Evolutionary conservation across 2,113 vertebrate species (phyloP).

Genomic region (Lota lota): DNA sequence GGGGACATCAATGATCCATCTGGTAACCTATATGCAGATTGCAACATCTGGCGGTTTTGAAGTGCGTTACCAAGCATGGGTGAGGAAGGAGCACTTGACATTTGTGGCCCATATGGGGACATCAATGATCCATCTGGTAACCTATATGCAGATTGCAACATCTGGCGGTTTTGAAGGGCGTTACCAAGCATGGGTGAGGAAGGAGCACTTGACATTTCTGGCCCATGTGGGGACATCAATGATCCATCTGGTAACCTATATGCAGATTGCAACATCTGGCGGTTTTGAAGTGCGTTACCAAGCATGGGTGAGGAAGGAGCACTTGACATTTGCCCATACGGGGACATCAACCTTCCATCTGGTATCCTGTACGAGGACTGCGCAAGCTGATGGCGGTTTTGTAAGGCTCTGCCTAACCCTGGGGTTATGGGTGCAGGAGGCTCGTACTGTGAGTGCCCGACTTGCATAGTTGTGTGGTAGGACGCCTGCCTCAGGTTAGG

Average conservation of each 20-base stretch:
- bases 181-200: conserved; percentile 63
- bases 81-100: conserved; percentile 32
- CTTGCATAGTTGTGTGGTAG: conserved; percentile 56
- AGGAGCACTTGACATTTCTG: conserved; percentile 12
- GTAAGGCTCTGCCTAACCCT: conserved; percentile 61
- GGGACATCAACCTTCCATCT: conserved; percentile 58
- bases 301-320: conserved; percentile 58
- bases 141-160: conserved; percentile 62
- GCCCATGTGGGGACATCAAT: conserved; percentile 33
- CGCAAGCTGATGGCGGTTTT: conserved; percentile 62
- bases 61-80: conserved; percentile 65
- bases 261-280: conserved; percentile 58
- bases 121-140: conserved; percentile 62
- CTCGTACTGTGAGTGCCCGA: conserved; percentile 44
- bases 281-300: conserved; percentile 62
- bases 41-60: conserved; percentile 58
- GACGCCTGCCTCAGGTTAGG: conserved; percentile 64
- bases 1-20: conserved; percentile 55
- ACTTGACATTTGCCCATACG: conserved; percentile 32
- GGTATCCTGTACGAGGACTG: conserved; percentile 66
- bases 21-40: conserved; percentile 65
- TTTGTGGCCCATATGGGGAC: conserved; percentile 8
- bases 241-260: conserved; percentile 65
- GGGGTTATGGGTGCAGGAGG: conserved; percentile 57
- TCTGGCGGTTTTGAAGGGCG: conserved; percentile 62